Evolutionary conservation across 2,797 vertebrate species (phyloP), one percentile per base, ranked within the genome.

Genomic region (Bovichtus variegatus): DNA sequence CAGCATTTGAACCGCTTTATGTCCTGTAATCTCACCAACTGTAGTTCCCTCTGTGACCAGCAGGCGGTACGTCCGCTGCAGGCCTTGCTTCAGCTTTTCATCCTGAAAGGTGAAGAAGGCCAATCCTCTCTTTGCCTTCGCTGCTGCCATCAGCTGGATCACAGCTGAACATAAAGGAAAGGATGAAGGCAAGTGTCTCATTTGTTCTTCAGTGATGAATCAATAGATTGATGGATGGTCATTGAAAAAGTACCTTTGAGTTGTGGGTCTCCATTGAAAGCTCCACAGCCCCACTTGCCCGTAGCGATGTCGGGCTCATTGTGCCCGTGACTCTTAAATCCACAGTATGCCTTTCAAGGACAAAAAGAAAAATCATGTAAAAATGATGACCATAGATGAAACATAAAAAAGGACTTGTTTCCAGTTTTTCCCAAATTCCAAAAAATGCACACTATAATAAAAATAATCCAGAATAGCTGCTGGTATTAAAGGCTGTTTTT

Each of bases 281-380:
- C 94, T 6, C 94, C 95, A 19, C 95, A 96, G 65, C 94, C 95
- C 95, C 95, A 96, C 75, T 94, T 95, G 0, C 95, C 95, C 0
- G 95, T 96, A 16, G 95, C 95, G 1, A 96, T 83, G 71, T 92
- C 91, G 0, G 93, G 79, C 8, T 86, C 76, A 9, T 71, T 0
- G 0, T 7, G 8, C 0, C 9, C 6, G 0, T 50, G 2, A 5
- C 5, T 2, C 27, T 13, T 76, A 63, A 96, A 95, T 7, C 95
- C 95, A 40, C 94, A 94, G 43, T 36, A 95, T 0, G 94, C 95
- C 95, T 96, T 34, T 84, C 69, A 62, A 40, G 47, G 25, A 79
- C 47, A 66, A 15, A 10, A 34, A 8, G 25, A 2, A 2, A 47
- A 66, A 36, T 3, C 0, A 59, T 5, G 12, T 31, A n/a, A 73